Evolutionary conservation across 2,113 vertebrate species (phyloP), one percentile per base, ranked within the genome.

Genomic region (Tor tambroides): DNA sequence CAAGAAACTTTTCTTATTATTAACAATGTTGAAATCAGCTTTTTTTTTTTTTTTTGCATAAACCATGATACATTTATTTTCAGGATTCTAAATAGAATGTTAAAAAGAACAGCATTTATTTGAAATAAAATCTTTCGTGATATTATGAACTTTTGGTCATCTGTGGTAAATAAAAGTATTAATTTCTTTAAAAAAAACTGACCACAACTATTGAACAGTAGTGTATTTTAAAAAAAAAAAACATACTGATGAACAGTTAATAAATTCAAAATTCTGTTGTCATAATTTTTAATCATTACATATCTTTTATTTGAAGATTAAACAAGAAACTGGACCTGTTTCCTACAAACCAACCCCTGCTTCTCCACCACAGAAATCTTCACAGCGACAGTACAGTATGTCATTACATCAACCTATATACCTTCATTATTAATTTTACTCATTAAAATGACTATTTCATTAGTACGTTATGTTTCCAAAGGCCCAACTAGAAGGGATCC

Each of bases 401-500:
- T 67, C 10, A 43, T 38, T 74, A n/a, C 12, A 26, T 46, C 35
- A 78, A 3, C 14, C 49, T 28, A n/a, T 63, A 41, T 21, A 23
- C 2, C 9, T 23, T 35, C 35, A n/a, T 54, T 4, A 7, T 12
- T 67, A 65, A 56, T 46, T 46, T 32, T 12, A 54, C 14, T 81
- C 14, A 38, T 83, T n/a, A 74, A 75, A 59, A 56, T 28, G 5
- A 65, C 61, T 28, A 8, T 35, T 46, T 83, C 10, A 35, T 71
- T 43, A 84, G 11, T 80, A 5, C 69, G 43, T 79, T 54, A 49
- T 77, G 14, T 86, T 46, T 91, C 91, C 26, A 76, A 93, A 93
- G 94, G 91, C 88, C 91, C 15, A 88, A 86, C 43, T 87, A 87
- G 56, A 6, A 86, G 74, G 7, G 89, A 84, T n/a, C 23, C 88